phyloP scores from a whole-genome alignment of 2,888 invertebrate species.

The Eledona agricola region DNA sequence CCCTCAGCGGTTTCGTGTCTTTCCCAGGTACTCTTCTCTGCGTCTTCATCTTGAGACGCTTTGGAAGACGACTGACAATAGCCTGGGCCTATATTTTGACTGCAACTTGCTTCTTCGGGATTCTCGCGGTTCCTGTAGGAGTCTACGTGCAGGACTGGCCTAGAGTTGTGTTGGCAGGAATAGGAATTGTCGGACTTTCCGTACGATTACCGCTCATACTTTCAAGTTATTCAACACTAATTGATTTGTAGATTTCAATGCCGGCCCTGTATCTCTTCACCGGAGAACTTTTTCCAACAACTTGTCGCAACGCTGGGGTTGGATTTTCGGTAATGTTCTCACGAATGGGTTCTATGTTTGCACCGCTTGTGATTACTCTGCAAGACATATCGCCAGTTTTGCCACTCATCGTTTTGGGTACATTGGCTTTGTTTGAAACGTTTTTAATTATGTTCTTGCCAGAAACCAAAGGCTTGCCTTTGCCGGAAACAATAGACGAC shows the following conservation, averaged over 20 bases:
- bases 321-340: constrained; percentile 79
- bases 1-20: constrained; percentile 66
- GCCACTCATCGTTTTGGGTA: constrained; percentile 55
- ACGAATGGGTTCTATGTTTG: constrained; percentile 78
- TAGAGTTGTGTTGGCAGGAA: constrained; percentile 67
- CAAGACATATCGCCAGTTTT: constrained; percentile 48
- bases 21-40: constrained; percentile 67
- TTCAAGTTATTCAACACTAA: constrained; percentile 8
- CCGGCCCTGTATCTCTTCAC: constrained; percentile 76
- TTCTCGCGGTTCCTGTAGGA: constrained; percentile 64
- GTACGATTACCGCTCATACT: constrained; percentile 55
- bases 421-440: constrained; percentile 52
- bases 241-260: constrained; percentile 61
- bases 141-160: constrained; percentile 65
- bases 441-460: constrained; percentile 56
- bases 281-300: constrained; percentile 82
- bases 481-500: constrained; percentile 67
- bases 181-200: constrained; percentile 73
- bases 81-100: constrained; percentile 64
- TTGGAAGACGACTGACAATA: constrained; percentile 66
- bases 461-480: constrained; percentile 58
- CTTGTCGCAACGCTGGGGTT: constrained; percentile 78
- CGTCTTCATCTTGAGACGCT: constrained; percentile 63
- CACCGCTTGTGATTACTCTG: constrained; percentile 55
- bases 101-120: constrained; percentile 64